Evolutionary conservation across 2,888 invertebrate species (phyloP).

Genomic region (Drosophila algonquin): DNA sequence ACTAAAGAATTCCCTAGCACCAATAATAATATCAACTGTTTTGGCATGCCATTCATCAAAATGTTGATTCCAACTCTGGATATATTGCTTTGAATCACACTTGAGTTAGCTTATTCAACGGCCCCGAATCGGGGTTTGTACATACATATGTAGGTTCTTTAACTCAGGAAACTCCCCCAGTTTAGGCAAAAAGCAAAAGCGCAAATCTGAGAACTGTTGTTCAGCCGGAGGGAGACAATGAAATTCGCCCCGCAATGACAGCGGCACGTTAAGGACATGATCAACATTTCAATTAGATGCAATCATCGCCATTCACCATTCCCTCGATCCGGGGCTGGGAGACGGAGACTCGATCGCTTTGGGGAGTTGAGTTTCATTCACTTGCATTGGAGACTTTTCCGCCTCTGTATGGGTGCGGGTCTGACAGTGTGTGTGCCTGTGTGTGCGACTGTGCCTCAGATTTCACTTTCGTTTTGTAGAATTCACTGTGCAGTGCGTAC

Average conservation of each 20-base stretch:
- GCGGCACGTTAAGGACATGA: constrained; percentile 79
- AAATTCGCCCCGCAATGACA: constrained; percentile 32
- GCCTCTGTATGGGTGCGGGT: neutral
- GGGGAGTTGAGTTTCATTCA: constrained; percentile 48
- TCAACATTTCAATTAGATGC: constrained; percentile 78
- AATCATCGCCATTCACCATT: constrained; percentile 63
- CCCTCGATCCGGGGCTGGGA: constrained; percentile 1
- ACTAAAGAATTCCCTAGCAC: too few species aligned
- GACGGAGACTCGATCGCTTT: constrained; percentile 28
- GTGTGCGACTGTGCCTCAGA: constrained; percentile 44
- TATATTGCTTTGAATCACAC: neutral
- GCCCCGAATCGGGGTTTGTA: neutral
- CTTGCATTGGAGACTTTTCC: constrained; percentile 52
- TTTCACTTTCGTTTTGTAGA: constrained; percentile 75
- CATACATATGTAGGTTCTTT: neutral
- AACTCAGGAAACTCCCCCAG: neutral
- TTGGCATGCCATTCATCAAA: too few species aligned
- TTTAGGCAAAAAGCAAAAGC: constrained; percentile 43
- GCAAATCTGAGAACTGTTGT: constrained; percentile 36
- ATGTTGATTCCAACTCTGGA: too few species aligned
- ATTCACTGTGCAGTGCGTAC: constrained; percentile 70
- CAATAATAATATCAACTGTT: too few species aligned
- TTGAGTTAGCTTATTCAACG: neutral
- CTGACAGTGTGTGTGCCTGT: constrained; percentile 1
- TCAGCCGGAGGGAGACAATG: constrained; percentile 16